Evolutionary conservation across 2,113 vertebrate genomes (phyloP).

Genomic region (Aegithalos caudatus): DNA sequence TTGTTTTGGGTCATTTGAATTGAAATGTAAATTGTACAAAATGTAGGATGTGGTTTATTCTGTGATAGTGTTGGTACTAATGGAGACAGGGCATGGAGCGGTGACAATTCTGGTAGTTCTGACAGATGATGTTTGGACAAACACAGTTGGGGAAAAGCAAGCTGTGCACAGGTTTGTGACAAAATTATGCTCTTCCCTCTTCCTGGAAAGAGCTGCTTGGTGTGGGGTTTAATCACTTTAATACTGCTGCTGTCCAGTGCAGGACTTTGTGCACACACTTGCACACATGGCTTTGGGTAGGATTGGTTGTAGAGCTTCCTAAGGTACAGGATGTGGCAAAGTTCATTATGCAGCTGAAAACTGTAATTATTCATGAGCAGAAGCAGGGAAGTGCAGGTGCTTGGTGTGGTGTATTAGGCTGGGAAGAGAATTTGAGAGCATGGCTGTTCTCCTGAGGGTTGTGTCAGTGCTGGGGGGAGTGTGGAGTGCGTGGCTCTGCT

Average conservation of each 20-base stretch:
- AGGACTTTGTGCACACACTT: not conserved
- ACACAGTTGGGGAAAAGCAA: not conserved
- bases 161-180: not conserved
- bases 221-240: not conserved
- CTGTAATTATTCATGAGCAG: not conserved
- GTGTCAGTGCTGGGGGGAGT: rapidly evolving
- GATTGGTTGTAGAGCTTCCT: not conserved
- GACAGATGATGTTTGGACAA: not conserved
- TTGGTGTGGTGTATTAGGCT: not conserved
- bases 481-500: rapidly evolving
- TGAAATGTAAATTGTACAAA: not conserved
- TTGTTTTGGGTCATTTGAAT: not conserved
- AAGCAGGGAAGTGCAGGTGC: not conserved
- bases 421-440: not conserved
- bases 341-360: not conserved
- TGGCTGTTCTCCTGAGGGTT: rapidly evolving
- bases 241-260: not conserved
- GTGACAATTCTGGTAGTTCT: not conserved
- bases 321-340: not conserved
- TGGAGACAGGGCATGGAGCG: not conserved
- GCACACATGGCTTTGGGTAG: not conserved
- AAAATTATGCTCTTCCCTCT: not conserved
- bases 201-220: not conserved
- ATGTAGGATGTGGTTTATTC: not conserved
- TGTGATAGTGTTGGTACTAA: not conserved